These are phyloP conservation scores for Bergia puertoricense DNA, from an alignment of 92 coral and sea anemone genomes.

Conservation along the genomic window DNA sequence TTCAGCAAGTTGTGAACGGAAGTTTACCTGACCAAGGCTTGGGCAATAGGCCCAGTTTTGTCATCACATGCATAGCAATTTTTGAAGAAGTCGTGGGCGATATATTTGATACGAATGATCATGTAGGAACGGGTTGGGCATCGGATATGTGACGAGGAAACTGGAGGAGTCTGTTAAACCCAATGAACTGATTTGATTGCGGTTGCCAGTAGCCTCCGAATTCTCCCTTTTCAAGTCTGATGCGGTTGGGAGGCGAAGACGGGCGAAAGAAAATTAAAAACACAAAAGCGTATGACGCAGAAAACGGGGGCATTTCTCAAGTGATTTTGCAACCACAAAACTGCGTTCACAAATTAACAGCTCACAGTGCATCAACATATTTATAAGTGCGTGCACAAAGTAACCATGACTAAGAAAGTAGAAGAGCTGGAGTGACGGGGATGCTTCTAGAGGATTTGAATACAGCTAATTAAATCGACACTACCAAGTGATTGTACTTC, in stretches of 20 bases:
- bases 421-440: background rate
- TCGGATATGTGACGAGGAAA: background rate
- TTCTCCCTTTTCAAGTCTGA: background rate
- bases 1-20: slow-evolving; percentile 36
- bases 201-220: slow-evolving; percentile 5
- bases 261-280: background rate
- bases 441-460: no score
- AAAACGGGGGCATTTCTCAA: slow-evolving; percentile 6
- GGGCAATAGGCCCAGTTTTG: background rate
- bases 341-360: slow-evolving; percentile 30
- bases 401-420: slow-evolving; percentile 39
- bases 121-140: slow-evolving; percentile 23
- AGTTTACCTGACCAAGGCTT: slow-evolving; percentile 38
- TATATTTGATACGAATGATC: background rate
- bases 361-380: background rate
- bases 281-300: background rate
- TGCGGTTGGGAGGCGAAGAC: slow-evolving; percentile 7
- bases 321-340: slow-evolving; percentile 31
- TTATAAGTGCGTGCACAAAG: slow-evolving; percentile 19
- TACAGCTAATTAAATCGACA: slow-evolving; percentile 9
- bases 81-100: slow-evolving; percentile 5
- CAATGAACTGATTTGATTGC: background rate
- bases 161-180: background rate
- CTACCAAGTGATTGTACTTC: slow-evolving; percentile 10
- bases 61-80: no score